Evolutionary conservation across 2,888 invertebrate species (phyloP).

Genomic region (Monochamus alternatus): DNA sequence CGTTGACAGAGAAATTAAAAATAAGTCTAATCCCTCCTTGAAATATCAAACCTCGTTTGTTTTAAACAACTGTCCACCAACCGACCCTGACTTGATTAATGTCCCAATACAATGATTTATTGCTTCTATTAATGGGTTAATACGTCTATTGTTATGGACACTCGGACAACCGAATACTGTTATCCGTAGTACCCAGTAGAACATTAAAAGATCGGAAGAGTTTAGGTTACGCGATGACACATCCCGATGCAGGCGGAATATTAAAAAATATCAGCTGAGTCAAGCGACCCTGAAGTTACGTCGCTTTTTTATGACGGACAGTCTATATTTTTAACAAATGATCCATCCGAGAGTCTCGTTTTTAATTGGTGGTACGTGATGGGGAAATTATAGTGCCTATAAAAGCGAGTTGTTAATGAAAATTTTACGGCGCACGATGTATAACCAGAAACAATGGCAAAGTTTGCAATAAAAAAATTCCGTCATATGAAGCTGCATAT

Average conservation of each 20-base stretch:
- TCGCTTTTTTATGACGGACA: not conserved
- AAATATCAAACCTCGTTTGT: slow-evolving; percentile 1
- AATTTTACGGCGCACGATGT: no score
- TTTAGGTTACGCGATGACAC: not conserved
- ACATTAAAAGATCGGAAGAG: not conserved
- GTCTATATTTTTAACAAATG: not conserved
- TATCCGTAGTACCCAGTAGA: slow-evolving; percentile 2
- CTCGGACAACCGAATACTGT: not conserved
- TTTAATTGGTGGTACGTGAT: not conserved
- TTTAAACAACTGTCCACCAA: not conserved
- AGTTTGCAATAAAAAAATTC: no score
- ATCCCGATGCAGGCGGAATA: slow-evolving; percentile 4
- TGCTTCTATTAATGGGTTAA: slow-evolving; percentile 27
- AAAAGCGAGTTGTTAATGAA: no score
- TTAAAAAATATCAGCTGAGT: not conserved
- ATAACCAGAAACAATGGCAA: no score
- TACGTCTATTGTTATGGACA: not conserved
- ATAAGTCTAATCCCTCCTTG: no score
- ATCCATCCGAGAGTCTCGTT: not conserved
- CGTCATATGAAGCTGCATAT: no score
- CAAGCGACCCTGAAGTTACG: not conserved
- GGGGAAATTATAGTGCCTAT: no score
- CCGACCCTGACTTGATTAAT: slow-evolving; percentile 13
- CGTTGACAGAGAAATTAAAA: no score
- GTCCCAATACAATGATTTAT: slow-evolving; percentile 30